A percentile compares a stretch with the other conserved stretches of the same genome.
phyloP scores from a whole-genome alignment of 2,888 invertebrate genomes.

The Pachydiplax longipennis region DNA sequence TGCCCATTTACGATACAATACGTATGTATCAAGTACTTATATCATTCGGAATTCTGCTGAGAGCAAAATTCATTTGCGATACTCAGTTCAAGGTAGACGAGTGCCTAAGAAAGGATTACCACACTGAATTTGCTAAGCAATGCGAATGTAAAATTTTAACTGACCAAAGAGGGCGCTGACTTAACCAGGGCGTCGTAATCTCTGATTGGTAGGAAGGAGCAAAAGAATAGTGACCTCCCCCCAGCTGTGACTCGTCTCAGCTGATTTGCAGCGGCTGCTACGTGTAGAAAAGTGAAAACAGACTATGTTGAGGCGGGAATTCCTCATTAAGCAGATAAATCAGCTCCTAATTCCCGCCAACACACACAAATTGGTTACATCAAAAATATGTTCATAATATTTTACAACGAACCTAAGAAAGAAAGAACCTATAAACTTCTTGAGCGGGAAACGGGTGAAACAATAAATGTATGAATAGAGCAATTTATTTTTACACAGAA shows the following conservation, averaged over 20 bases:
- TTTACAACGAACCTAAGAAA: too few species aligned
- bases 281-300: constrained; percentile 2
- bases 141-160: constrained; percentile 1
- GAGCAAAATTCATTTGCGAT: not conserved
- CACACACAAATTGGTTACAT: too few species aligned
- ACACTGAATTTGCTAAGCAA: constrained; percentile 3
- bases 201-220: constrained; percentile 36
- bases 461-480: too few species aligned
- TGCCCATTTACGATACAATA: not conserved
- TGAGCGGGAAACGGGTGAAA: too few species aligned
- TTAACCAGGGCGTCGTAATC: constrained; percentile 36
- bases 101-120: not conserved
- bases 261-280: constrained; percentile 12
- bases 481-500: too few species aligned
- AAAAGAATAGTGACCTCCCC: constrained; percentile 3
- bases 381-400: too few species aligned
- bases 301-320: constrained; percentile 12
- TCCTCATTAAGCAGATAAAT: not conserved
- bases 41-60: not conserved
- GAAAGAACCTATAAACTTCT: too few species aligned
- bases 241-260: constrained; percentile 28
- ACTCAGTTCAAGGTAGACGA: not conserved
- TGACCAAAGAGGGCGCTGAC: constrained; percentile 40
- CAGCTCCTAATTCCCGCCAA: constrained; percentile 9
- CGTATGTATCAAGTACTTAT: not conserved